Evolutionary conservation across 2,113 vertebrate genomes (phyloP).

Genomic region (Poecilia latipinna): DNA sequence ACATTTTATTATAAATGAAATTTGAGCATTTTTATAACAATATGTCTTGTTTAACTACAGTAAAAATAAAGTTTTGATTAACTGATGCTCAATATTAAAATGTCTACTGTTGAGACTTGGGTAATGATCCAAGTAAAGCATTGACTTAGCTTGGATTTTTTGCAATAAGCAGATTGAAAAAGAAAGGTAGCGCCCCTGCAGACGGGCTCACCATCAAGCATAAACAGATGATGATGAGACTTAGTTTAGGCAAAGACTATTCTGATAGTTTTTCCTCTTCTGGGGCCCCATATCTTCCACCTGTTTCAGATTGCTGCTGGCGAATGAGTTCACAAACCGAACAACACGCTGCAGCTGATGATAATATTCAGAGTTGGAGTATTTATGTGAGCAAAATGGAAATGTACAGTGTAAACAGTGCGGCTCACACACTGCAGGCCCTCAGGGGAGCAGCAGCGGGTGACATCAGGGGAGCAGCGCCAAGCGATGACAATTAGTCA

Average conservation of each 20-base stretch:
- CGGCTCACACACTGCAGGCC: slow-evolving; percentile 42
- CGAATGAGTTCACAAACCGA: background rate
- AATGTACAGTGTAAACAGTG: slow-evolving; percentile 49
- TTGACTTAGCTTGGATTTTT: slow-evolving; percentile 48
- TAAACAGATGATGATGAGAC: slow-evolving; percentile 56
- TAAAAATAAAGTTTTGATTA: background rate
- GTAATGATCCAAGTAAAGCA: slow-evolving; percentile 51
- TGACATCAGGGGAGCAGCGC: slow-evolving; percentile 66
- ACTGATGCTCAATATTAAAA: background rate
- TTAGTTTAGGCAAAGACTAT: slow-evolving; percentile 47
- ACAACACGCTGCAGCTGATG: background rate
- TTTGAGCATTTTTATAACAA: background rate
- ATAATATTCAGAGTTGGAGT: slow-evolving; percentile 3
- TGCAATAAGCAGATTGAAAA: slow-evolving; percentile 64
- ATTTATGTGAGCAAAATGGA: slow-evolving; percentile 32
- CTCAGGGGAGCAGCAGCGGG: slow-evolving; percentile 54
- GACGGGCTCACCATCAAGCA: slow-evolving; percentile 58
- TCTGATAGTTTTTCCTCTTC: slow-evolving; percentile 34
- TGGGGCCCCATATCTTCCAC: slow-evolving; percentile 2
- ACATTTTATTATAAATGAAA: background rate
- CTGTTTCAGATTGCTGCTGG: slow-evolving; percentile 16
- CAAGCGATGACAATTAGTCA: slow-evolving; percentile 74
- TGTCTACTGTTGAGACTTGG: slow-evolving; percentile 47
- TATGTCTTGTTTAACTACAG: background rate
- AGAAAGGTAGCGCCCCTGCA: slow-evolving; percentile 48